phyloP scores from a whole-genome alignment of 1,140 invertebrate genomes.

The Pogonus chalceus region DNA sequence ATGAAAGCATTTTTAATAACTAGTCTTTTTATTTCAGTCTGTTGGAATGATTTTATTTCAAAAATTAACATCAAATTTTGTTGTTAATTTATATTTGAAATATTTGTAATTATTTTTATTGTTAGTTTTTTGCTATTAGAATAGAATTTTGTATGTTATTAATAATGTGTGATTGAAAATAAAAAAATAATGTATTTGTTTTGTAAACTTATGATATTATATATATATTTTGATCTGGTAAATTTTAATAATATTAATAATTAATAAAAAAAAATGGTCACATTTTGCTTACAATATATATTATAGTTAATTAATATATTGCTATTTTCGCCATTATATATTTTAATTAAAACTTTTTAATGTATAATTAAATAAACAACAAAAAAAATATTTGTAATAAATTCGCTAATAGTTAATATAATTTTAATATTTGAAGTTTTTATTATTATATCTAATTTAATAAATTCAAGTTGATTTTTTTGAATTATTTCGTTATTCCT shows the following conservation, averaged over 20 bases:
- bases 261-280: slow-evolving; percentile 4
- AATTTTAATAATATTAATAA: not conserved
- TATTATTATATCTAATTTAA: no score
- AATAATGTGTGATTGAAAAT: not conserved
- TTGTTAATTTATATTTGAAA: no score
- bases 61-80: no score
- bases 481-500: no score
- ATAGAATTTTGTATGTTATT: slow-evolving; percentile 1
- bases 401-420: not conserved
- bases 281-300: slow-evolving; percentile 1
- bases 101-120: no score
- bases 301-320: not conserved
- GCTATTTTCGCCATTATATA: slow-evolving; percentile 5
- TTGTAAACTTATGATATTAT: not conserved
- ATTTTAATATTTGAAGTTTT: not conserved
- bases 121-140: not conserved
- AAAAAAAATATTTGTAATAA: not conserved
- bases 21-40: no score
- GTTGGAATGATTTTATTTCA: no score
- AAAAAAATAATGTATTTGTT: not conserved
- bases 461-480: no score
- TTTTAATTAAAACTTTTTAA: slow-evolving; percentile 1
- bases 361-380: not conserved
- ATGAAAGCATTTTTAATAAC: no score
- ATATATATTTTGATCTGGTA: slow-evolving; percentile 5